A percentile compares a stretch with the other conserved stretches of the same genome.
These are phyloP conservation scores for Nicator chloris DNA, from an alignment of 2,113 vertebrate genomes.

Conservation along the genomic window DNA sequence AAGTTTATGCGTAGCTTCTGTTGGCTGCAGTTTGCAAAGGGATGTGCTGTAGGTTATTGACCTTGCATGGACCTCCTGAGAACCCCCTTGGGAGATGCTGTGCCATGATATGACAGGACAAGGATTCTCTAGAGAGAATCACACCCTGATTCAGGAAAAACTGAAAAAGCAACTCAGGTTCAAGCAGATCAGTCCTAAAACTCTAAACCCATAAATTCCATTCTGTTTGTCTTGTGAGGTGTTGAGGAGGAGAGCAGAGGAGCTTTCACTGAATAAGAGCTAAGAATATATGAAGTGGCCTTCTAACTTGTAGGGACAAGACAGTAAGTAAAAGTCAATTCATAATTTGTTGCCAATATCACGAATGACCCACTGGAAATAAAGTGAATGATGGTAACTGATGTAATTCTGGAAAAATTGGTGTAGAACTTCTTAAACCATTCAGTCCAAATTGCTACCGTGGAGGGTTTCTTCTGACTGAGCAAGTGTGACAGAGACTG, in stretches of 20 bases:
- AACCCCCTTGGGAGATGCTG: background rate
- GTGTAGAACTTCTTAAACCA: background rate
- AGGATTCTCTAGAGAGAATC: background rate
- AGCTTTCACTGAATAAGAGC: background rate
- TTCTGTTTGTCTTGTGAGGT: background rate
- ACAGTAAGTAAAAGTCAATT: background rate
- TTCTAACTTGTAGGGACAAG: background rate
- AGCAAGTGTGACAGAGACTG: background rate
- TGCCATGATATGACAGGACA: background rate
- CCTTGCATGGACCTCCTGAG: background rate
- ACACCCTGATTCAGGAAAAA: background rate
- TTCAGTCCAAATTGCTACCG: background rate
- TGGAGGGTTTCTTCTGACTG: background rate
- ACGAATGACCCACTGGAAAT: background rate
- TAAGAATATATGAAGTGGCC: background rate
- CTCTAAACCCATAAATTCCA: background rate
- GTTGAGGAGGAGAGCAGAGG: fast-evolving
- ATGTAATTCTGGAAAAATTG: background rate
- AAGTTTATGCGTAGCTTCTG: background rate
- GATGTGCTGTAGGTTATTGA: background rate
- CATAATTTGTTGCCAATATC: background rate
- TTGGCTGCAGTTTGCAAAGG: background rate
- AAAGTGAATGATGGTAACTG: background rate
- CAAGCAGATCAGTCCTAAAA: background rate
- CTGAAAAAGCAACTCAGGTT: background rate